Conservation (phyloP, 1,140 invertebrate species). For the Archegozetes longisetosus region DNA sequence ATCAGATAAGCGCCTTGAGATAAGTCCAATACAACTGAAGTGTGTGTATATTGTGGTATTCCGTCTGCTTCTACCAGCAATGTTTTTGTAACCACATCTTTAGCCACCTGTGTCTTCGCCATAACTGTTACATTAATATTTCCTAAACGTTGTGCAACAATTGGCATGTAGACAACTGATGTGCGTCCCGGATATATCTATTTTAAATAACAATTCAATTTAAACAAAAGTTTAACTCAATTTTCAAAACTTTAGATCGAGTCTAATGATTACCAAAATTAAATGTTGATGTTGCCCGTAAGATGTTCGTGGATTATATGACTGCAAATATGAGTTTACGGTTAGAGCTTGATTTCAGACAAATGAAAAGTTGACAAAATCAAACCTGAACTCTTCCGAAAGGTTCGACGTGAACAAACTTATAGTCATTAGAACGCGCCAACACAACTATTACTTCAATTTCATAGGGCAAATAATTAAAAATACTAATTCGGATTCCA, state of each 20-base stretch:
- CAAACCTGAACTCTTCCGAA: constrained; percentile 70
- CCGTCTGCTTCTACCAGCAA: constrained; percentile 78
- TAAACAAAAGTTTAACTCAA: not conserved
- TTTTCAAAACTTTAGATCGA: constrained; percentile 1
- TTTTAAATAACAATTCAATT: not conserved
- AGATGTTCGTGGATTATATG: constrained; percentile 57
- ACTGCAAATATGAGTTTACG: too few species aligned
- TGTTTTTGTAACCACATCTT: constrained; percentile 50
- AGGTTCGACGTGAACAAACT: constrained; percentile 84
- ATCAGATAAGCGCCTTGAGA: constrained; percentile 78
- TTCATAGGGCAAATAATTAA: constrained; percentile 73
- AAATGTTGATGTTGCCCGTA: constrained; percentile 86
- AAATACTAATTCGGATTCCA: constrained; percentile 74
- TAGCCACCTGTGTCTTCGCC: constrained; percentile 67
- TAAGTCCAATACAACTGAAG: constrained; percentile 74
- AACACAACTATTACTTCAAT: constrained; percentile 55
- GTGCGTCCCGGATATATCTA: constrained; percentile 30
- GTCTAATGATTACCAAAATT: constrained; percentile 59
- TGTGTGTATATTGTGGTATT: constrained; percentile 73
- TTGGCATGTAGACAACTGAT: constrained; percentile 60
- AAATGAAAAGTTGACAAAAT: too few species aligned
- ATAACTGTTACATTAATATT: constrained; percentile 60
- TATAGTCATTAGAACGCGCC: constrained; percentile 66
- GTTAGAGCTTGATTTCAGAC: too few species aligned
- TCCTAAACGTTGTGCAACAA: constrained; percentile 65